A percentile compares a stretch with the other conserved stretches of the same genome.
phyloP scores from a whole-genome alignment of 2,113 vertebrate genomes.

The Ivindomyrus marchei region DNA sequence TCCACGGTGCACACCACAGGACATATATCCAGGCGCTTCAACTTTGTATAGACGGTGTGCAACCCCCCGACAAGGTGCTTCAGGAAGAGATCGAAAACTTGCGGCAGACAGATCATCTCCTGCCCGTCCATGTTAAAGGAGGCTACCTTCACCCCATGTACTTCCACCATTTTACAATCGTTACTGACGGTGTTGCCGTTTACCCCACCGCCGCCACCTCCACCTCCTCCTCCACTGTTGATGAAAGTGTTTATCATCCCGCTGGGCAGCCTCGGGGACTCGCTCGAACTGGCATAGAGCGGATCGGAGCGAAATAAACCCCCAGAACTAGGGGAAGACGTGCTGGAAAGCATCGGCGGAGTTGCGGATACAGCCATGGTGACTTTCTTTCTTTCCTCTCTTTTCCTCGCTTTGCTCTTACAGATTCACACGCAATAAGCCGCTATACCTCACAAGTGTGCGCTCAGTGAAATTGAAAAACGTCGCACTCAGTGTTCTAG shows the following conservation, averaged over 20 bases:
- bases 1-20: slow-evolving; percentile 91
- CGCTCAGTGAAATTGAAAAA: slow-evolving; percentile 26
- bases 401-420: background rate
- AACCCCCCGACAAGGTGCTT: slow-evolving; percentile 91
- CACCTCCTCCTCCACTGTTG: slow-evolving; percentile 40
- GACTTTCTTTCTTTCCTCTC: slow-evolving; percentile 31
- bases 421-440: background rate
- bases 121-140: slow-evolving; percentile 83
- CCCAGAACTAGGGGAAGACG: slow-evolving; percentile 59
- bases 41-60: slow-evolving; percentile 92
- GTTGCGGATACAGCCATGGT: slow-evolving; percentile 79
- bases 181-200: slow-evolving; percentile 52
- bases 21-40: slow-evolving; percentile 87
- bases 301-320: slow-evolving; percentile 67
- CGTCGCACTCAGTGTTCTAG: slow-evolving; percentile 37
- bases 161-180: slow-evolving; percentile 86
- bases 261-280: slow-evolving; percentile 65
- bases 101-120: slow-evolving; percentile 89
- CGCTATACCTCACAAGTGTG: slow-evolving; percentile 49
- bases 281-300: slow-evolving; percentile 60
- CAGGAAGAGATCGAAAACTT: slow-evolving; percentile 92
- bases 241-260: slow-evolving; percentile 70
- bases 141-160: slow-evolving; percentile 87
- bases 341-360: slow-evolving; percentile 66
- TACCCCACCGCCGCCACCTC: slow-evolving; percentile 40